Conservation (phyloP, 2,113 vertebrate genomes). For the Chloroceryle aenea region DNA sequence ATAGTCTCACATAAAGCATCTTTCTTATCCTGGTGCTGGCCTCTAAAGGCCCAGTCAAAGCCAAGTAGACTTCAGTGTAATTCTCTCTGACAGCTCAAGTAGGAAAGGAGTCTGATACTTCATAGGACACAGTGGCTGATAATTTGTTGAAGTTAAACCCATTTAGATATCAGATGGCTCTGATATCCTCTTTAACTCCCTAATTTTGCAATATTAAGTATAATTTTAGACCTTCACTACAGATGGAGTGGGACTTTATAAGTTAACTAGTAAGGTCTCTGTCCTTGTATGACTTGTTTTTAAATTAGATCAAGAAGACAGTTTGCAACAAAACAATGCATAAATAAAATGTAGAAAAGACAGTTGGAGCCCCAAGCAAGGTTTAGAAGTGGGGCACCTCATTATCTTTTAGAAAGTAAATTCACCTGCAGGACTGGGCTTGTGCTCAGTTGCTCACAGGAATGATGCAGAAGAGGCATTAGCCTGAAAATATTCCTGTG, state of each 20-base stretch:
- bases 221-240: background rate
- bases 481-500: background rate
- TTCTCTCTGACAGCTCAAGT: background rate
- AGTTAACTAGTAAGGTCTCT: background rate
- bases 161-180: background rate
- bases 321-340: background rate
- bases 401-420: background rate
- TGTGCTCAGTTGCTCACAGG: fast-evolving
- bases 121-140: background rate
- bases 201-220: background rate
- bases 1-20: background rate
- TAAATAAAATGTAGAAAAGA: background rate
- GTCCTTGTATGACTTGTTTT: background rate
- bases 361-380: background rate
- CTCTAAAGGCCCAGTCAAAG: background rate
- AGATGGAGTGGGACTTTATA: background rate
- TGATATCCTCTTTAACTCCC: background rate
- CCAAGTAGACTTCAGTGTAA: background rate
- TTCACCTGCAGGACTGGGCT: background rate
- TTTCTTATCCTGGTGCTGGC: background rate
- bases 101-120: background rate
- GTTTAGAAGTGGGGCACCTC: background rate
- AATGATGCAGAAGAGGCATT: fast-evolving
- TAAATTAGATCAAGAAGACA: background rate
- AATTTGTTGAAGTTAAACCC: background rate